Evolutionary conservation across 2,888 invertebrate genomes (phyloP).

Genomic region (Caenorhabditis auriculariae): DNA sequence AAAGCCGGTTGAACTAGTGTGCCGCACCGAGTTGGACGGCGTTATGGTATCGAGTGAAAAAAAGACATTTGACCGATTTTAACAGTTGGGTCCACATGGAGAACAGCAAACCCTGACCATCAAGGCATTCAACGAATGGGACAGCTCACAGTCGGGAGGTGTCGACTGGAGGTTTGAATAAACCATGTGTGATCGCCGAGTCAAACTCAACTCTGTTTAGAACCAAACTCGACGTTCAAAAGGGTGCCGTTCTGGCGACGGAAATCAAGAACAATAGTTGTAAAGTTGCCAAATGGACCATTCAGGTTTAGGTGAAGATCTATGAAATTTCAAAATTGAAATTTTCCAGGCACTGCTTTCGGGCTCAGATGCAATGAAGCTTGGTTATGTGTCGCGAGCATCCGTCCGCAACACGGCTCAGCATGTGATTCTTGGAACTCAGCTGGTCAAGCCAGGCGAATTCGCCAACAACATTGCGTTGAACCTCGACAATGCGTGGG

Average conservation of each 20-base stretch:
- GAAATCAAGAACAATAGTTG: slow-evolving; percentile 98
- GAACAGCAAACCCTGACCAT: slow-evolving; percentile 83
- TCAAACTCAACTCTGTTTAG: slow-evolving; percentile 4
- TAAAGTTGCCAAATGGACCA: slow-evolving; percentile 98
- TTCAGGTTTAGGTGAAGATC: slow-evolving; percentile 65
- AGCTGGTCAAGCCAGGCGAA: slow-evolving; percentile 96
- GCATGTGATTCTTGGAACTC: slow-evolving; percentile 70
- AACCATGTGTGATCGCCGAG: background rate
- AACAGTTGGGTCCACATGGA: slow-evolving; percentile 72
- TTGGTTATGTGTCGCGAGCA: slow-evolving; percentile 96
- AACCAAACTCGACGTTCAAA: slow-evolving; percentile 92
- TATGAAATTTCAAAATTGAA: background rate
- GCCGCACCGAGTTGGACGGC: slow-evolving; percentile 95
- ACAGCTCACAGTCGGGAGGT: slow-evolving; percentile 89
- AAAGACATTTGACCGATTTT: slow-evolving; percentile 63
- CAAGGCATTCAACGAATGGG: slow-evolving; percentile 98
- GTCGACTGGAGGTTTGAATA: slow-evolving; percentile 85
- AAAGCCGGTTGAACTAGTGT: slow-evolving; percentile 72
- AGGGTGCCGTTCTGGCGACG: slow-evolving; percentile 95
- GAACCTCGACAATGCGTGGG: slow-evolving; percentile 99
- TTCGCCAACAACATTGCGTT: slow-evolving; percentile 97
- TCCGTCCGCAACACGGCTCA: slow-evolving; percentile 90
- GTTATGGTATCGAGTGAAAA: slow-evolving; percentile 70
- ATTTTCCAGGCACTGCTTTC: slow-evolving; percentile 76
- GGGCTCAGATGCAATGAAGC: slow-evolving; percentile 94